A percentile compares a stretch with the other conserved stretches of the same genome.
These are phyloP conservation scores for Rhynchonycteris naso DNA, from an alignment of 2,797 vertebrate genomes.

Conservation along the genomic window DNA sequence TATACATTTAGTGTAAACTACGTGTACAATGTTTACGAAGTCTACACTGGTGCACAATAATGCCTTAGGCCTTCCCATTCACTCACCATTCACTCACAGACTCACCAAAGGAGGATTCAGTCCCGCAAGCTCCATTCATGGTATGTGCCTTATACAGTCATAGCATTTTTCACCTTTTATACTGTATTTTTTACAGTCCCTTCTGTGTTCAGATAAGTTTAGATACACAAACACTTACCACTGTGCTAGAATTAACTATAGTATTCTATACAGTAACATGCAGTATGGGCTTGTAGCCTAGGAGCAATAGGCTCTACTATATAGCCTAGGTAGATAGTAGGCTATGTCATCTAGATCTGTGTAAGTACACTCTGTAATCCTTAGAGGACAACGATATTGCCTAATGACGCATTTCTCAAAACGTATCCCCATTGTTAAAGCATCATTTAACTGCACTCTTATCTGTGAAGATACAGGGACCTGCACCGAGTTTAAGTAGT, in stretches of 20 bases:
- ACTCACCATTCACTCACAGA: neutral
- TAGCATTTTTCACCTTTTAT: neutral
- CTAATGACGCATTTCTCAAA: neutral
- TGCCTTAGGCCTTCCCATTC: neutral
- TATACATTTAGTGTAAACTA: neutral
- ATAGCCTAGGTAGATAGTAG: neutral
- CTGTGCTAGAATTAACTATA: neutral
- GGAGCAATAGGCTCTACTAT: neutral
- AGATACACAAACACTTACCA: neutral
- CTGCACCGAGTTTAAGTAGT: neutral
- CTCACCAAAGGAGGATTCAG: neutral
- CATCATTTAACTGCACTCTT: neutral
- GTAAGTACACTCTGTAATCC: neutral
- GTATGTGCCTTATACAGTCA: neutral
- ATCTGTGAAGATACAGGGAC: neutral
- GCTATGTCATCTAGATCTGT: neutral
- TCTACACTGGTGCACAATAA: neutral
- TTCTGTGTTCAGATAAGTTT: neutral
- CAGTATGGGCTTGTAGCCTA: neutral
- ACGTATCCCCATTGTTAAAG: neutral
- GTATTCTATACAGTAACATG: neutral
- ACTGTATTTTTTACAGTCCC: neutral
- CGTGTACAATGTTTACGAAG: neutral
- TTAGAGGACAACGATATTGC: neutral
- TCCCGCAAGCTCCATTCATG: neutral